Evolutionary conservation across 2,888 invertebrate genomes (phyloP).

Genomic region (Sthenelais limicola): DNA sequence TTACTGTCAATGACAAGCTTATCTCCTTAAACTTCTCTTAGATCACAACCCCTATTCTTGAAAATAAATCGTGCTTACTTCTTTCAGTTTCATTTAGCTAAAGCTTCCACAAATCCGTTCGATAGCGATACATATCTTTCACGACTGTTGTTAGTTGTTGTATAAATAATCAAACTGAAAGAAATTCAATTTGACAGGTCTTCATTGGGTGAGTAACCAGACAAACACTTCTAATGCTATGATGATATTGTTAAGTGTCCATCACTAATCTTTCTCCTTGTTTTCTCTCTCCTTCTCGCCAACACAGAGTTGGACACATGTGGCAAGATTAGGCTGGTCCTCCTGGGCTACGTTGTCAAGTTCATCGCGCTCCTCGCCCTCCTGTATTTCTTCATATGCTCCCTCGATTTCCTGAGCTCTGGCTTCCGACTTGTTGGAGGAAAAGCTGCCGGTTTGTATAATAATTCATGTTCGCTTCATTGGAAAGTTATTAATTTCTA

Average conservation of each 20-base stretch:
- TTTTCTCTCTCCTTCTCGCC: background rate
- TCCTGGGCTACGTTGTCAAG: constrained; percentile 52
- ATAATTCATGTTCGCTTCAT: no score
- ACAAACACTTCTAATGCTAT: background rate
- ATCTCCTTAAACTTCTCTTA: no score
- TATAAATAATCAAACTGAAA: no score
- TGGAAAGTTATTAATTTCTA: no score
- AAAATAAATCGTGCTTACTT: no score
- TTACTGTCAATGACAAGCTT: no score
- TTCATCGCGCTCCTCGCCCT: constrained; percentile 45
- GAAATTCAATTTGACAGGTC: no score
- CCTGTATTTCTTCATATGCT: constrained; percentile 54
- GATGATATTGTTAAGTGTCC: no score
- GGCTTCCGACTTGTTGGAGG: constrained; percentile 54
- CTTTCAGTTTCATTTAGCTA: background rate
- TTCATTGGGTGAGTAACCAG: no score
- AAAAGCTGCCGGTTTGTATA: constrained; percentile 34
- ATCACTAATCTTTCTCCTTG: background rate
- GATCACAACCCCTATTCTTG: no score
- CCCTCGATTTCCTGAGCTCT: constrained; percentile 51
- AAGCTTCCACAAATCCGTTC: background rate
- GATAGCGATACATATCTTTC: no score
- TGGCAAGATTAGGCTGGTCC: constrained; percentile 43
- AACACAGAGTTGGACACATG: constrained; percentile 45
- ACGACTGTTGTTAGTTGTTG: no score